Evolutionary conservation across 2,113 vertebrate species (phyloP), one percentile per base, ranked within the genome.

Genomic region (Cochlearius cochlearius): DNA sequence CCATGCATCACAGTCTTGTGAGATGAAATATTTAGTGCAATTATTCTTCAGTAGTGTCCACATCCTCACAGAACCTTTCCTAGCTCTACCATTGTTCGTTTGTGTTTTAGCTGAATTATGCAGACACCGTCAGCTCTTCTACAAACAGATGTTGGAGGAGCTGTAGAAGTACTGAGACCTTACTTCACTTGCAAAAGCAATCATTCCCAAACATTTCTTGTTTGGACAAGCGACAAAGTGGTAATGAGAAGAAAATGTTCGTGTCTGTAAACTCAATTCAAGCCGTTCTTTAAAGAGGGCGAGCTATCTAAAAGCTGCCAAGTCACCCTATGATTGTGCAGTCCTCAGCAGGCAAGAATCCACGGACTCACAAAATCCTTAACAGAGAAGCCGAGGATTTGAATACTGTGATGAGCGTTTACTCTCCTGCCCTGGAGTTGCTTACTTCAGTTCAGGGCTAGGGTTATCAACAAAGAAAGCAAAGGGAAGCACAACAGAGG

Each of bases 151-250:
- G 38, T 4, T 82, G 81, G 58, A 67, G 66, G 45, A 86, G 50
- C 66, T 84, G 80, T 68, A 64, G 74, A 64, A 22, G 2, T 53
- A 73, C 74, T 91, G 88, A 71, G 92, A 78, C 52, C 64, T 84
- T 71, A 60, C 36, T 72, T 64, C 79, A 56, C 73, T 95, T 90
- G 43, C 78, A 68, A 84, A 92, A 94, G 73, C 75, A 64, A 41
- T 78, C 80, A 41, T 60, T 84, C 76, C 72, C 86, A 84, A 96
- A 67, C 56, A 36, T 71, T 87, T 84, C 34, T 84, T 92, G 47
- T 92, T 95, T 95, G 96, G 91, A 96, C 56, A 81, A 92, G 64
- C 68, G 88, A 92, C 88, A 89, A 60, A 95, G 64, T 38, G 25
- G 83, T 85, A 92, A 94, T 20, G 68, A 87, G 86, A 94, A 91